A percentile compares a stretch with the other conserved stretches of the same genome.
Evolutionary conservation across 2,888 invertebrate species (phyloP).

Genomic region (Argyra leucocephala): DNA sequence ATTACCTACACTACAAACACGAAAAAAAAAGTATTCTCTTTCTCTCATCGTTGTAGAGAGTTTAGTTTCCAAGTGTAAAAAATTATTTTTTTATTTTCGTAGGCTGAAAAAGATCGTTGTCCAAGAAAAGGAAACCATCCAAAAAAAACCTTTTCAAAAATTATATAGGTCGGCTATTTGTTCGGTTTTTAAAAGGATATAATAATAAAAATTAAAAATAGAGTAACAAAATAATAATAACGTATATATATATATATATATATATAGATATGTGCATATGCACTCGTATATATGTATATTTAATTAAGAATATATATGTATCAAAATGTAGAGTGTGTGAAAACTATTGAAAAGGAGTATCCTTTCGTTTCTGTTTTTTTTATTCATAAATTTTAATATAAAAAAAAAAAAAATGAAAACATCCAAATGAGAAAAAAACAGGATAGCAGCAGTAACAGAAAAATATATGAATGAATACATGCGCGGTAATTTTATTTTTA

Average conservation of each 20-base stretch:
- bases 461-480: conserved; percentile 2
- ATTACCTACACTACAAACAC: background rate
- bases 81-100: background rate
- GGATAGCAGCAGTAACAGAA: background rate
- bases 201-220: background rate
- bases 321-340: background rate
- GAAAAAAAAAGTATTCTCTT: background rate
- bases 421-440: conserved; percentile 3
- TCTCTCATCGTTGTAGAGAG: background rate
- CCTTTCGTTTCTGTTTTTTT: background rate
- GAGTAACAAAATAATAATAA: background rate
- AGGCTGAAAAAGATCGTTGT: background rate
- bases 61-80: background rate
- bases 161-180: background rate
- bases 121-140: background rate
- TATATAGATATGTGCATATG: background rate
- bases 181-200: background rate
- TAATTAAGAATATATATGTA: background rate
- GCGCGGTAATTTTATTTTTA: background rate
- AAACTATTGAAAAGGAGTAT: background rate
- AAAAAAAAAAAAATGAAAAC: background rate
- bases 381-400: background rate
- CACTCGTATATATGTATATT: background rate
- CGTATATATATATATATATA: background rate
- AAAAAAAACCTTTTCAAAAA: background rate